Conservation (phyloP, 2,113 vertebrate genomes). For the Phaethon lepturus region DNA sequence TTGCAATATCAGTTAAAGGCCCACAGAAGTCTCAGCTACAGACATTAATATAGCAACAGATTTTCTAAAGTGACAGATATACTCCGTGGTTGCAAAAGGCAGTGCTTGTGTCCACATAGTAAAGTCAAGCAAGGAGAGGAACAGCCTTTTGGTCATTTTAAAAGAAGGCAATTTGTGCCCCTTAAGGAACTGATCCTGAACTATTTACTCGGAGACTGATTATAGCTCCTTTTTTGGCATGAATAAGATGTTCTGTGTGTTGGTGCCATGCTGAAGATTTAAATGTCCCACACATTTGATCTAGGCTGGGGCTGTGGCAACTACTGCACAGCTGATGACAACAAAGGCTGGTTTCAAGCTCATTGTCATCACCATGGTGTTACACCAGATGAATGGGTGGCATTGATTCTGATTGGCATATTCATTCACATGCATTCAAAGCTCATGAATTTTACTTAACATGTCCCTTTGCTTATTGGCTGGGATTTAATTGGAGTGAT, state of each 20-base stretch:
- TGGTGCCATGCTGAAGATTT: constrained; percentile 74
- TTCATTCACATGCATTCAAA: constrained; percentile 79
- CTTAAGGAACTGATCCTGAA: constrained; percentile 40
- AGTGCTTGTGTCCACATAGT: background rate
- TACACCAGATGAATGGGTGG: constrained; percentile 74
- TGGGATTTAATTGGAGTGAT: constrained; percentile 80
- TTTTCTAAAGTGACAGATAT: background rate
- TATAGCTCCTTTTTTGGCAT: constrained; percentile 60
- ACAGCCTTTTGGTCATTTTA: background rate
- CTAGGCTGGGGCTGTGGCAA: constrained; percentile 68
- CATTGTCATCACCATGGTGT: constrained; percentile 81
- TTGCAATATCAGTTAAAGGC: background rate
- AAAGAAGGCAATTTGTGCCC: constrained; percentile 5
- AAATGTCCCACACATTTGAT: constrained; percentile 74
- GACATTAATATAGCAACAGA: background rate
- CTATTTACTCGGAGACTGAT: constrained; percentile 58
- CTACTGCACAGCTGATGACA: constrained; percentile 75
- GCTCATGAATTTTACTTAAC: constrained; percentile 81
- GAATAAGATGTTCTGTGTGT: constrained; percentile 77
- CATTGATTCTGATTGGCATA: constrained; percentile 80
- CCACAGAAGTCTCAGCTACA: background rate
- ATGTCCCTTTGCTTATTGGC: constrained; percentile 77
- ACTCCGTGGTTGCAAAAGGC: background rate
- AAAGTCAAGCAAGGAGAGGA: constrained; percentile 1
- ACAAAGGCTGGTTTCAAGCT: constrained; percentile 78